Conservation (phyloP, 2,113 vertebrate species). For the Nipponia nippon region DNA sequence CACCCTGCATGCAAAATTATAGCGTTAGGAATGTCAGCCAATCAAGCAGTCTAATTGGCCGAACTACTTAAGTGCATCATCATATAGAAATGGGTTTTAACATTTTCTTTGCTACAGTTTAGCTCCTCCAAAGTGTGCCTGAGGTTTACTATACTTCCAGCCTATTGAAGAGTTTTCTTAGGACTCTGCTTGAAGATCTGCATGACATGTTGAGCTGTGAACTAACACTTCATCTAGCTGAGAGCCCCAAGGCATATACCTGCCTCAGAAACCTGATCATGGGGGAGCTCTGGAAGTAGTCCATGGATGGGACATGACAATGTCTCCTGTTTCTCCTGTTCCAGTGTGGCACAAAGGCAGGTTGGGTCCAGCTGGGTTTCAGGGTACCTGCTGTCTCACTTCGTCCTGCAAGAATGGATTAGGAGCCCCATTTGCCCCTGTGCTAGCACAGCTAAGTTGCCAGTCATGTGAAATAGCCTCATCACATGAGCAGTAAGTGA, state of each 20-base stretch:
- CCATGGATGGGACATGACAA: neutral
- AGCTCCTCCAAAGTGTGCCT: neutral
- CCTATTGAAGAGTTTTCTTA: neutral
- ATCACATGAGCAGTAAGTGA: neutral
- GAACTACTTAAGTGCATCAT: neutral
- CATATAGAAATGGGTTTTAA: conserved; percentile 7
- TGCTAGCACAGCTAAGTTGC: neutral
- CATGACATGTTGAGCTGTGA: neutral
- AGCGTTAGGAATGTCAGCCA: conserved; percentile 24
- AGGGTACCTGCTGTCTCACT: neutral
- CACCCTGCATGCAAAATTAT: conserved; percentile 19
- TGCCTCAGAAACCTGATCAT: neutral
- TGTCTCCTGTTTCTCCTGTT: neutral
- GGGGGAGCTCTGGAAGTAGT: neutral
- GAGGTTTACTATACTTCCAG: neutral
- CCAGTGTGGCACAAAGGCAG: neutral
- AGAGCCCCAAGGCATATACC: neutral
- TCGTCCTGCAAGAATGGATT: neutral
- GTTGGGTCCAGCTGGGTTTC: neutral
- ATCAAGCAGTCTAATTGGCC: conserved; percentile 34
- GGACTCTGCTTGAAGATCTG: neutral
- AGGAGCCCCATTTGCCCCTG: neutral
- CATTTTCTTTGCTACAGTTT: neutral
- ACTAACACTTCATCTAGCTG: neutral
- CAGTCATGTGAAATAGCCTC: neutral